Evolutionary conservation across 2,113 vertebrate genomes (phyloP), one percentile per base, ranked within the genome.

Genomic region (Gambusia holbrooki): DNA sequence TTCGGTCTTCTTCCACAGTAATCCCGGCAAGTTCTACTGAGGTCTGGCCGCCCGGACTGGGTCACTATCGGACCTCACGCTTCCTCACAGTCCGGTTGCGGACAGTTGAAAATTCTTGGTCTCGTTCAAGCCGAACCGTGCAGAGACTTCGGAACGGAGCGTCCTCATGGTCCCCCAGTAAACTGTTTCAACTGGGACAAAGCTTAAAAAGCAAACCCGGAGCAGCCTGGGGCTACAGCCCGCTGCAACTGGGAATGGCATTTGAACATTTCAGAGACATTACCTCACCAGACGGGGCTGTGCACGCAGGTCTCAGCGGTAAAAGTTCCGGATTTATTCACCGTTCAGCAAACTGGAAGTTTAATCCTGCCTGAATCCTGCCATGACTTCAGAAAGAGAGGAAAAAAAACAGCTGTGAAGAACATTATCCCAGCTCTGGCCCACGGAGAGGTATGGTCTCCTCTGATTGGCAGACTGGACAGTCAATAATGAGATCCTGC

Each of bases 401-500:
- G 35, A 3, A 71, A 82, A 89, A 84, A 86, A 90, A 87, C 93
- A 92, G 92, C 91, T 92, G 93, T 89, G 82, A 83, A 78, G 85
- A 90, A 90, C 84, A 87, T 90, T 89, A 88, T 88, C 84, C 81
- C 81, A 85, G 86, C 83, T 86, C 80, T 79, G 62, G 51, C 88
- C 93, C 83, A 81, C 32, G 29, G 0, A 35, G 25, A 11, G n/a
- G 28, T 78, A 74, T 65, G 0, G 0, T 10, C n/a, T 9, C 0
- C 29, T 67, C n/a, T 70, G 65, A 95, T 93, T 95, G 90, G 94
- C 48, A 72, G 25, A 0, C 0, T 14, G 0, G 1, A 8, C 27
- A 62, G 90, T 91, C 90, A 25, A 66, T 87, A 25, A 79, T 14
- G 0, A 1, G 17, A 4, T 0, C 1, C 13, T 42, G 48, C 19